These are phyloP conservation scores for Pteronotus mesoamericanus DNA, from an alignment of 2,797 vertebrate genomes.

Conservation along the genomic window DNA sequence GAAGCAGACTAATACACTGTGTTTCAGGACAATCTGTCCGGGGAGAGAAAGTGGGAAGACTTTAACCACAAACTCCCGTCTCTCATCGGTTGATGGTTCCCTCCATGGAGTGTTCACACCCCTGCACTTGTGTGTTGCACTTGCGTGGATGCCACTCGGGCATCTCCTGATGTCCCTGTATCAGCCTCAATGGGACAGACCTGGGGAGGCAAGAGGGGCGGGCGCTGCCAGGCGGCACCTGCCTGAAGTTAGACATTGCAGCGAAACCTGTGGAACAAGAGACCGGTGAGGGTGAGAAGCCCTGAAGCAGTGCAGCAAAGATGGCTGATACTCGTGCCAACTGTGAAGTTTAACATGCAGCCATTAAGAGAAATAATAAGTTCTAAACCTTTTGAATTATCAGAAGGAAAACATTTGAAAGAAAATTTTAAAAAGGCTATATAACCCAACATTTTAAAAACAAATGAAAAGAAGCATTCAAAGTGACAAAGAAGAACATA, in stretches of 20 bases:
- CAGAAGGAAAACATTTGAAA: not conserved
- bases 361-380: not conserved
- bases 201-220: not conserved
- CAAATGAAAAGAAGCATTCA: not conserved
- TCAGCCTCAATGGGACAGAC: not conserved
- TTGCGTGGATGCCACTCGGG: too few species aligned
- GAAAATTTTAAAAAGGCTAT: not conserved
- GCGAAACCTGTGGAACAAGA: not conserved
- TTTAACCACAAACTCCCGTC: not conserved
- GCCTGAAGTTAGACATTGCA: rapidly evolving
- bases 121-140: rapidly evolving
- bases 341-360: not conserved
- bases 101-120: rapidly evolving
- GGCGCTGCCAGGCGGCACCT: not conserved
- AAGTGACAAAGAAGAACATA: not conserved
- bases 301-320: rapidly evolving
- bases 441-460: not conserved
- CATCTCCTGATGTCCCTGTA: not conserved
- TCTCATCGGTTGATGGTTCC: not conserved
- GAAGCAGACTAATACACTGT: not conserved
- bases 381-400: not conserved
- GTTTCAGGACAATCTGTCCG: not conserved
- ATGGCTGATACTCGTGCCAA: too few species aligned
- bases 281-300: not conserved
- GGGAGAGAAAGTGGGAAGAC: not conserved